Percentiles rank a stretch among this genome's conserved stretches.
Conservation (phyloP, 2,888 invertebrate genomes). For the Tridacna crocea region DNA sequence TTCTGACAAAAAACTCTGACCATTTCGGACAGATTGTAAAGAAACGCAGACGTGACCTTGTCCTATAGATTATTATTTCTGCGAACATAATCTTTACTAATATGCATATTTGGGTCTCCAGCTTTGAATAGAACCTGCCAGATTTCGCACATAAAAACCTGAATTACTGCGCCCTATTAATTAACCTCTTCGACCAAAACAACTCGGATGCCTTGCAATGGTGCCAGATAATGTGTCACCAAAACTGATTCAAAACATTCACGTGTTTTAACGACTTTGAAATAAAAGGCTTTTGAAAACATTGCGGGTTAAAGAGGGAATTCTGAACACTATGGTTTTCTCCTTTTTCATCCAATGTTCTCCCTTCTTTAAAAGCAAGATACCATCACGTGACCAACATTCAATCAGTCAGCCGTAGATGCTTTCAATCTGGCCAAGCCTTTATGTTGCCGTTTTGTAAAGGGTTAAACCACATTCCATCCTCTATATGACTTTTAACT, state of each 20-base stretch:
- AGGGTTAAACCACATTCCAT: too few relatives aligned
- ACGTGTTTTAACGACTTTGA: background rate
- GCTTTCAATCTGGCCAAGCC: too few relatives aligned
- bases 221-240: background rate
- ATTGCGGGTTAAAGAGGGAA: too few relatives aligned
- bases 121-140: constrained; percentile 60
- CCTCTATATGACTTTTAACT: too few relatives aligned
- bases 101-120: constrained; percentile 49
- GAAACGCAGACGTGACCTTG: constrained; percentile 30
- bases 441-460: too few relatives aligned
- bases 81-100: constrained; percentile 35
- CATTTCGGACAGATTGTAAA: constrained; percentile 21
- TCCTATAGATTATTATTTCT: constrained; percentile 49
- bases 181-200: constrained; percentile 9
- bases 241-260: constrained; percentile 3
- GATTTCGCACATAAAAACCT: constrained; percentile 47
- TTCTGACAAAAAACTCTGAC: constrained; percentile 4
- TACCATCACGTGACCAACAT: too few relatives aligned
- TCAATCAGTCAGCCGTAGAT: too few relatives aligned
- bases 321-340: too few relatives aligned
- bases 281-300: too few relatives aligned
- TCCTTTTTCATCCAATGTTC: too few relatives aligned
- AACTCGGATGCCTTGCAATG: background rate
- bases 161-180: constrained; percentile 48
- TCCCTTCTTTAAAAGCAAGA: too few relatives aligned